Conservation (phyloP, 1,140 invertebrate genomes). For the Armadillidium nasatum region DNA sequence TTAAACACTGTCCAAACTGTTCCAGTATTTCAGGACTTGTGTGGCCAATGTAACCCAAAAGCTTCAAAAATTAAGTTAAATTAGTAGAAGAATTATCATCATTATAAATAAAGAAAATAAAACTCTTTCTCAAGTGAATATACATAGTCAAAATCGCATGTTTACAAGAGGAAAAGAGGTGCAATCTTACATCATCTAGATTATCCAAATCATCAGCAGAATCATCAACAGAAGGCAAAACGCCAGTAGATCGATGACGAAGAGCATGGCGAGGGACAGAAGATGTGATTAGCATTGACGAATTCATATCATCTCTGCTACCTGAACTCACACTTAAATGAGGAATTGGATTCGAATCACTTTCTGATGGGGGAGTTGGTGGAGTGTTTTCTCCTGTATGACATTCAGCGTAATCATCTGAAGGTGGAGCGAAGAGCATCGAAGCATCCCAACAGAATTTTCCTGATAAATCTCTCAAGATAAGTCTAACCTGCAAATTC, state of each 20-base stretch:
- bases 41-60: slow-evolving; percentile 82
- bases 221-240: slow-evolving; percentile 74
- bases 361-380: slow-evolving; percentile 4
- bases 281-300: slow-evolving; percentile 42
- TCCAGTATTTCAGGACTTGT: slow-evolving; percentile 84
- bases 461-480: slow-evolving; percentile 88
- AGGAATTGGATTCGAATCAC: not conserved
- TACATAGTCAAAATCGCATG: too few species aligned
- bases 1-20: slow-evolving; percentile 62
- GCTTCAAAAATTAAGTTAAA: slow-evolving; percentile 53
- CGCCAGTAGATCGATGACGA: slow-evolving; percentile 63
- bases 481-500: slow-evolving; percentile 67
- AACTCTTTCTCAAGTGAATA: too few species aligned
- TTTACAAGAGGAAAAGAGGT: not conserved
- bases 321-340: slow-evolving; percentile 45
- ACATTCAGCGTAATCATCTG: slow-evolving; percentile 29
- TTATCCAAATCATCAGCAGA: slow-evolving; percentile 85
- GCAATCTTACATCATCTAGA: slow-evolving; percentile 74
- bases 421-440: slow-evolving; percentile 56
- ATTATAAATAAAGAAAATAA: too few species aligned
- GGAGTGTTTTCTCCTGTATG: slow-evolving; percentile 6
- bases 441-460: slow-evolving; percentile 95
- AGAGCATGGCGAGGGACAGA: slow-evolving; percentile 48
- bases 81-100: not conserved
- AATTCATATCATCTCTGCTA: slow-evolving; percentile 40